Percentiles rank a stretch among this genome's conserved stretches.
Conservation (phyloP, 2,888 invertebrate species). For the Trichopoda pennipes region DNA sequence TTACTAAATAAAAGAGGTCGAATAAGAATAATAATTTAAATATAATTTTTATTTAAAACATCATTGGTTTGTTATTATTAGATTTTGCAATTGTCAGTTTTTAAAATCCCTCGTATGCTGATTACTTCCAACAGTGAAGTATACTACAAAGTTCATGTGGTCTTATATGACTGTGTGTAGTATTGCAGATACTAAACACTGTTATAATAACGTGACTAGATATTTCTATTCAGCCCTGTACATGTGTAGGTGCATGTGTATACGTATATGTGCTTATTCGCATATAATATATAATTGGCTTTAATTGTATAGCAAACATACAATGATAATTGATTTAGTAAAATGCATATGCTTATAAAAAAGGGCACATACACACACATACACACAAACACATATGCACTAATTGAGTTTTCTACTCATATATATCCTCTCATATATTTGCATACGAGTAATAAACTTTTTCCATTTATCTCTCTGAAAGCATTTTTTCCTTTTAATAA, state of each 20-base stretch:
- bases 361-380: too few species aligned
- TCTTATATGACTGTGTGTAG: neutral
- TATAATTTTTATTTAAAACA: too few species aligned
- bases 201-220: neutral
- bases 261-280: neutral
- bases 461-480: neutral
- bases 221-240: neutral
- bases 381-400: neutral
- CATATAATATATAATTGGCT: conserved; percentile 40
- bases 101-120: too few species aligned
- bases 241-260: neutral
- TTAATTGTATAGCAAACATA: conserved; percentile 54
- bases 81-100: too few species aligned
- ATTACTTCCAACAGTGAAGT: neutral
- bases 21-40: too few species aligned
- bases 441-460: neutral
- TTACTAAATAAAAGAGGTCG: too few species aligned
- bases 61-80: too few species aligned
- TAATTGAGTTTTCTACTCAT: neutral
- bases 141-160: neutral
- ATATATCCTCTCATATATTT: neutral
- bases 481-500: neutral
- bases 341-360: conserved; percentile 3
- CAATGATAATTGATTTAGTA: conserved; percentile 44
- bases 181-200: neutral